Base-by-base conservation (phyloP, 2,888 invertebrate species). In the Parochlus steinenii region DNA sequence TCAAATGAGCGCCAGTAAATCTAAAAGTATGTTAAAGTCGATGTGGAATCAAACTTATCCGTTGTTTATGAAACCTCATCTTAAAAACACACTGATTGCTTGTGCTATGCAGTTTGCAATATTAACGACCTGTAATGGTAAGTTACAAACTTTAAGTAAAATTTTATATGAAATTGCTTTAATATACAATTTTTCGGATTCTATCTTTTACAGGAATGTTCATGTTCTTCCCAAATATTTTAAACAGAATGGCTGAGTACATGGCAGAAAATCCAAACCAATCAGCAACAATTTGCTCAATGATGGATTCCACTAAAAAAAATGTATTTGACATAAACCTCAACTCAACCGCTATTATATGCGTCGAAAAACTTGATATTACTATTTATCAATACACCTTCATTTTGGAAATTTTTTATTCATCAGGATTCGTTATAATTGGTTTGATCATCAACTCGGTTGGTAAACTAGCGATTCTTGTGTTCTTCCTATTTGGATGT, bases 31-130 rank as follows among this genome's bases (percentile, higher is more conserved):
- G 2, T 41, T 51, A 2, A 46, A 42, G 16, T 49, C 50, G 3
- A 53, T 55, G 52, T 55, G 53, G 52, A 33, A 37, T 10, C 56
- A 56, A 44, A 56, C 55, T 3, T 46, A 47, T 16, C 54, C 55
- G 3, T 44, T 56, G 4, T 55, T 56, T 41, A 48, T 45, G 36
- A 43, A 45, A 2, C 47, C 49, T 26, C 48, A 53, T 41, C 39
- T 52, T 22, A 43, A 44, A 6, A 49, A 45, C 27, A 55, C 54
- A 0, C 27, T 50, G 4, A 40, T 55, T 5, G 48, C 50, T 4
- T 55, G 54, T 41, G 29, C 43, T 4, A 47, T 56, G 31, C 52
- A 55, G 42, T 55, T 55, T 42, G 49, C 45, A 24, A 52, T 53
- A 3, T 54, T 52, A 38, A 42, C 47, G 6, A 53, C 53, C 18